Evolutionary conservation across 2,888 invertebrate genomes (phyloP).

Genomic region (Hypolimnas misippus): DNA sequence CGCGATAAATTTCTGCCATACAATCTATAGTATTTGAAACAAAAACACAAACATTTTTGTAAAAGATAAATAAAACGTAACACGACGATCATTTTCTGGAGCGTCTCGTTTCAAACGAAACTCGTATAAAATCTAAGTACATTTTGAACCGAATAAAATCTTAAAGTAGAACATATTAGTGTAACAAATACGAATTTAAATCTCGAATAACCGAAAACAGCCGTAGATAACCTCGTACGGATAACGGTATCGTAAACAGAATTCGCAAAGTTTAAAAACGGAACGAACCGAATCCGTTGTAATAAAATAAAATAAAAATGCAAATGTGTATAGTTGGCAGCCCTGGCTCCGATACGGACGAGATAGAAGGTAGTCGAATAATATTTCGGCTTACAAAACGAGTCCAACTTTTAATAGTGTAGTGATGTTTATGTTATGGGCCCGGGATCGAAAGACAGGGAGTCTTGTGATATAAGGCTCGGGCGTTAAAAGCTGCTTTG

Average conservation of each 20-base stretch:
- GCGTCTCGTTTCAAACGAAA: conserved; percentile 18
- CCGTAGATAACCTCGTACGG: conserved; percentile 42
- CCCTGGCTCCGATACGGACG: conserved; percentile 66
- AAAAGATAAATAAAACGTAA: not conserved
- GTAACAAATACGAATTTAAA: conserved; percentile 47
- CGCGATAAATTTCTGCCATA: too few species aligned
- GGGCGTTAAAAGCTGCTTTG: conserved; percentile 46
- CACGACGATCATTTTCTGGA: not conserved
- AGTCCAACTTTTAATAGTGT: conserved; percentile 84
- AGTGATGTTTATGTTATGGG: conserved; percentile 80
- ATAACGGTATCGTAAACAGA: conserved; percentile 53
- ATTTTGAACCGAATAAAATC: conserved; percentile 25
- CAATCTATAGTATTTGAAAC: too few species aligned
- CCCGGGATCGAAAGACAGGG: conserved; percentile 58
- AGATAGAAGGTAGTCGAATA: conserved; percentile 80
- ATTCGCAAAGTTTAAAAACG: conserved; percentile 48
- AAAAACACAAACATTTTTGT: not conserved
- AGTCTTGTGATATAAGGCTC: conserved; percentile 46
- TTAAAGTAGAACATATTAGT: conserved; percentile 31
- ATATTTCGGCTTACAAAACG: conserved; percentile 83
- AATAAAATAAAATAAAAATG: conserved; percentile 74
- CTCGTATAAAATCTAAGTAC: conserved; percentile 28
- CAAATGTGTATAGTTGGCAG: conserved; percentile 64
- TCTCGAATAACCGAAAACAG: conserved; percentile 53
- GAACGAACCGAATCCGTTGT: conserved; percentile 49